These are phyloP conservation scores for Sarcophaga peregrina DNA, from an alignment of 1,140 invertebrate genomes.

Conservation along the genomic window DNA sequence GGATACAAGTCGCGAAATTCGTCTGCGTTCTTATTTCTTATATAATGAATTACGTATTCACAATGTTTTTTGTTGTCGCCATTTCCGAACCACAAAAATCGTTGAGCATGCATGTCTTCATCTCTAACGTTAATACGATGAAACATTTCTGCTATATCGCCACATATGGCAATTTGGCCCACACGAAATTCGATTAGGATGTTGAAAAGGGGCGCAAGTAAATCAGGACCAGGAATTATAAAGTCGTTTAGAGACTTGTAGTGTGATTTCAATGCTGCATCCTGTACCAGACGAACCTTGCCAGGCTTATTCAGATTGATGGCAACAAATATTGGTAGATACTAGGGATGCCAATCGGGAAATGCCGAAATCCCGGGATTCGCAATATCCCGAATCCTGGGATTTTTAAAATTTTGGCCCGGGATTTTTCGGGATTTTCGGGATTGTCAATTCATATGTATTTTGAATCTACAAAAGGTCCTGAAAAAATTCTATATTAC, in stretches of 20 bases:
- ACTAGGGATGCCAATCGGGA: too few species aligned
- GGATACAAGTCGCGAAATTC: neutral
- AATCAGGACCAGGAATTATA: neutral
- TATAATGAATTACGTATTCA: slow-evolving; percentile 31
- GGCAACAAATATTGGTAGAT: slow-evolving; percentile 19
- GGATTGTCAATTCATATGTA: too few species aligned
- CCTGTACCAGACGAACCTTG: neutral
- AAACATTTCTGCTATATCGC: slow-evolving; percentile 37
- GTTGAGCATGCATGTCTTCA: slow-evolving; percentile 13
- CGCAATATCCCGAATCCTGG: too few species aligned
- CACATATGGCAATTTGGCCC: slow-evolving; percentile 15
- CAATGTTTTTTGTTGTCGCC: neutral
- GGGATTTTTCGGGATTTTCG: too few species aligned
- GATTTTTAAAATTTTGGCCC: too few species aligned
- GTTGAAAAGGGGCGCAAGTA: neutral
- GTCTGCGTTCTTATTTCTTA: slow-evolving; percentile 29
- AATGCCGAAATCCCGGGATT: too few species aligned
- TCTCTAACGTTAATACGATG: slow-evolving; percentile 8
- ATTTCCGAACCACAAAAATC: slow-evolving; percentile 39
- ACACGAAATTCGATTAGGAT: neutral
- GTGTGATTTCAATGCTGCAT: neutral
- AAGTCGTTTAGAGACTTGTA: slow-evolving; percentile 11
- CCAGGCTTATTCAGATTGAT: slow-evolving; percentile 1
- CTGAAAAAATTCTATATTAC: too few species aligned
- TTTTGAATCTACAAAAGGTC: too few species aligned